Base-by-base conservation (phyloP, 2,113 vertebrate genomes). In the Dipodomys ordii region DNA sequence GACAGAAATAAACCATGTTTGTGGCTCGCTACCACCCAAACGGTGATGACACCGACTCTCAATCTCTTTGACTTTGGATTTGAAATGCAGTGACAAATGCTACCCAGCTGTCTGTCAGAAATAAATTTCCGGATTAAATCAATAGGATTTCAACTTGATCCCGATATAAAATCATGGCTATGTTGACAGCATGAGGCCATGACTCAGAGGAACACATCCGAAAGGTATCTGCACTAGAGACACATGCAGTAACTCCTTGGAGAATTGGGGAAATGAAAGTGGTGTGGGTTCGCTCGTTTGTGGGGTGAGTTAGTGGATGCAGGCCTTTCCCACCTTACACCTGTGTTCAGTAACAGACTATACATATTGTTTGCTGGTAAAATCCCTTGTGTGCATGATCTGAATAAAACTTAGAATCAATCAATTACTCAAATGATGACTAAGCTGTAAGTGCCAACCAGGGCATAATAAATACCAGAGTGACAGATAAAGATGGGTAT, bases 101-200 rank as follows among this genome's bases (percentile, higher is more conserved):
- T 93, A 87, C 64, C 88, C 87, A 91, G 87, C 53, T 92, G 86
- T 92, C 83, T 95, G 78, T 95, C 91, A 93, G 86, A 95, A 96
- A 96, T 96, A 96, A 92, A 97, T 96, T 94, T 89, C 81, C 72
- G 65, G 74, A 90, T 93, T 96, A 97, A 97, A 95, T 96, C 95
- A 95, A 91, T 44, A 92, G 73, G 57, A 15, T 46, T 90, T 94
- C 86, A 90, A 49, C n/a, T 71, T 19, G 2, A 62, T 76, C 71
- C 39, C 69, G 79, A 92, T 83, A 92, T 86, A 95, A 92, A 90
- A 92, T n/a, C 82, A 49, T 87, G 78, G 73, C 82, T 39, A 71
- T 76, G 13, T 68, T 93, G 94, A 83, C 85, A 96, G 67, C 35
- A 35, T 46, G 81, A 91, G 12, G 20, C n/a, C 32, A 68, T 30